Percentiles rank a stretch among this genome's conserved stretches.
These are phyloP conservation scores for Pachliopta kotzebuea DNA, from an alignment of 2,888 invertebrate species.

Conservation along the genomic window DNA sequence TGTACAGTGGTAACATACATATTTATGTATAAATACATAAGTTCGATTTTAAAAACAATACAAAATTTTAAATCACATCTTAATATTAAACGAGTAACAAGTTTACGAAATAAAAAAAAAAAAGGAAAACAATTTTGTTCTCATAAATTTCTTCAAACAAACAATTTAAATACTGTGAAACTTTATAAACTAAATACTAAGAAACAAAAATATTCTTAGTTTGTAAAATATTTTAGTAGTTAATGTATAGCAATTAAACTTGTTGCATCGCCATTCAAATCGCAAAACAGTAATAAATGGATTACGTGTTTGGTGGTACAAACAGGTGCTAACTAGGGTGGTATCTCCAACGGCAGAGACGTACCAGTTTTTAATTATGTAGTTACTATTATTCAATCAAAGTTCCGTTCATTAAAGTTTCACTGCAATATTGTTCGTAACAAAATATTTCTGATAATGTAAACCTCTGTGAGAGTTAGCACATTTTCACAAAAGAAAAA, in stretches of 20 bases:
- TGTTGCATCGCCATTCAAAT: too few relatives aligned
- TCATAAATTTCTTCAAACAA: not conserved
- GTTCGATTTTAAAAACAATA: not conserved
- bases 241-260: too few relatives aligned
- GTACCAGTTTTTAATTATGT: too few relatives aligned
- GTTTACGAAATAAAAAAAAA: not conserved
- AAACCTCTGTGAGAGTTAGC: not conserved
- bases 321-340: too few relatives aligned
- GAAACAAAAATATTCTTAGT: too few relatives aligned
- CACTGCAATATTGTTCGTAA: not conserved
- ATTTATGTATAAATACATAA: not conserved
- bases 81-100: not conserved
- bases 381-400: not conserved
- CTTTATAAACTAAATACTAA: not conserved
- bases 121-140: not conserved
- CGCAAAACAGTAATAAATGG: too few relatives aligned
- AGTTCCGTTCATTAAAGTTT: not conserved
- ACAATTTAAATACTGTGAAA: not conserved
- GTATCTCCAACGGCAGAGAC: too few relatives aligned
- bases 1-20: constrained; percentile 19
- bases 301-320: too few relatives aligned
- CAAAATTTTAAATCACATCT: not conserved
- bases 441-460: too few relatives aligned
- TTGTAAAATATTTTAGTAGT: too few relatives aligned
- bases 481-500: not conserved